Base-by-base conservation (phyloP, 2,888 invertebrate genomes). In the Conus canariensis region DNA sequence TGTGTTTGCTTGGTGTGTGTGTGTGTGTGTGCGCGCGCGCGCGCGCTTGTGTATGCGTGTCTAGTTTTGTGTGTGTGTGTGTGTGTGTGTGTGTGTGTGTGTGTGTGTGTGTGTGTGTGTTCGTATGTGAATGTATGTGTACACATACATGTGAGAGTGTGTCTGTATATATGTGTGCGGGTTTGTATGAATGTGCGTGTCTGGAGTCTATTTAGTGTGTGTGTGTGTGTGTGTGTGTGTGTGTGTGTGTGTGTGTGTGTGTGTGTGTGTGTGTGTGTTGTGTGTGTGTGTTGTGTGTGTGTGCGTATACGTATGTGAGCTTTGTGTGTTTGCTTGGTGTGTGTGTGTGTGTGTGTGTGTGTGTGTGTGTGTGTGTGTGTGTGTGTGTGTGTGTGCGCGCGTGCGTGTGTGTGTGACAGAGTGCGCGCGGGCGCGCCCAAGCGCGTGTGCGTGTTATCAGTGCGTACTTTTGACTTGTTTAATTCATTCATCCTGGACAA, bases 211-310 rank as follows among this genome's bases (percentile, higher is more conserved):
- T 45, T 56, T n/a, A n/a, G 30, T 30, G 30, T 30, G 30, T 30
- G 30, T 0, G 30, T 30, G 30, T 30, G 30, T 30, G 30, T 0
- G 2, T 30, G 30, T 30, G 30, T 30, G 30, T 30, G 30, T 30
- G 30, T 30, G 30, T 30, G 30, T 56, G 56, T 82, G 82, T 19
- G 82, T 82, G 58, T 56, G 82, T 82, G 56, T 82, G 82, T 56
- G 82, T 82, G 82, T 82, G 82, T 56, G 82, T 82, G 82, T 22
- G 58, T 82, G 82, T 56, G 0, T 58, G 58, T 58, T 6, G 82
- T 82, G 82, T 82, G 82, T 82, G 58, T 82, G 82, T 82, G 82
- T 82, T 82, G 82, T 82, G 82, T 82, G 82, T 82, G 82, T 56
- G 82, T 82, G 82, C n/a, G n/a, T n/a, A n/a, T n/a, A n/a, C n/a